Conservation (phyloP, 92 coral and sea anemone genomes). For the Zoanthus sociatus region DNA sequence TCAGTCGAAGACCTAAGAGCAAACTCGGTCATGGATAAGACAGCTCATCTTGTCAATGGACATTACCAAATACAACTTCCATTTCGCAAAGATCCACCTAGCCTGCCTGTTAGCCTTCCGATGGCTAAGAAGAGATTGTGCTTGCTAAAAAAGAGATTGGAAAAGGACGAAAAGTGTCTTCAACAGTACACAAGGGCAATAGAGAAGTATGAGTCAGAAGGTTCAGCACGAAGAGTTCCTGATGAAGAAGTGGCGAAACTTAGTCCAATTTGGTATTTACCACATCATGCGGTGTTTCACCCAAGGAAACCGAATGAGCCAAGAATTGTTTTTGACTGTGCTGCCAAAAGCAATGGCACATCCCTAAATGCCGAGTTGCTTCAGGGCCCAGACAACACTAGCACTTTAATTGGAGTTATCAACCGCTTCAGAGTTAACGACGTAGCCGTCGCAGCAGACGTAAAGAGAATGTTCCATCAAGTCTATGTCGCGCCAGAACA, state of each 20-base stretch:
- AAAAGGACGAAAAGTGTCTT: conserved; percentile 60
- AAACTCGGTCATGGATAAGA: conserved; percentile 63
- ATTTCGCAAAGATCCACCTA: conserved; percentile 58
- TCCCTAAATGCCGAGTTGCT: conserved; percentile 72
- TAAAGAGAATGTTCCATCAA: too few species aligned
- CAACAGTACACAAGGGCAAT: conserved; percentile 65
- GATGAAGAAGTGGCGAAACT: conserved; percentile 56
- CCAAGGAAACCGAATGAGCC: conserved; percentile 78
- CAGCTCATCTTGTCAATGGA: conserved; percentile 69
- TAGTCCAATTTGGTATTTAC: conserved; percentile 77
- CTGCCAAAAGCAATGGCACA: conserved; percentile 63
- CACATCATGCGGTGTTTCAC: conserved; percentile 81
- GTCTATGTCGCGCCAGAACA: too few species aligned
- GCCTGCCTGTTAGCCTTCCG: conserved; percentile 69
- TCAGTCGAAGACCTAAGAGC: conserved; percentile 75
- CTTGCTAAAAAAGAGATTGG: conserved; percentile 66
- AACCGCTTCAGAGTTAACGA: conserved; percentile 55
- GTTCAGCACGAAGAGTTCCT: conserved; percentile 67
- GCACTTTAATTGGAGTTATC: conserved; percentile 71
- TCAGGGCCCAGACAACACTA: conserved; percentile 73
- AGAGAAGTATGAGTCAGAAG: conserved; percentile 70
- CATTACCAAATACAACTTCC: conserved; percentile 76
- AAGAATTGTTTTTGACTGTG: conserved; percentile 79
- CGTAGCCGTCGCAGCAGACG: too few species aligned
- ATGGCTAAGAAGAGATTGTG: conserved; percentile 65